Evolutionary conservation across 2,888 invertebrate genomes (phyloP), one percentile per base, ranked within the genome.

Genomic region (Rhamphomyia laevipes): DNA sequence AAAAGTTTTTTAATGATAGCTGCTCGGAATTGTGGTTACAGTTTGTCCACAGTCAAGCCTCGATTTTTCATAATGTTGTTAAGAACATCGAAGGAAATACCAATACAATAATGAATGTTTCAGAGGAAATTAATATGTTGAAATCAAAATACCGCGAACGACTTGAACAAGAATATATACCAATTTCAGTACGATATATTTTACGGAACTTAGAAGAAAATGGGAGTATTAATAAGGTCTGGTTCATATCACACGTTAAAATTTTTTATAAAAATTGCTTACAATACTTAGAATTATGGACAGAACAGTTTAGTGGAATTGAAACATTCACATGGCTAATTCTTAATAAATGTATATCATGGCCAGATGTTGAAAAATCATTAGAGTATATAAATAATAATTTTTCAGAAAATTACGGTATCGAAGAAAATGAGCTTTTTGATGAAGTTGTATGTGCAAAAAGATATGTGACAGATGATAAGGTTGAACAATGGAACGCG

Each of bases 41-140:
- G 17, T 50, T 50, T 42, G 15, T 50, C 4, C 47, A 45, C 16
- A 33, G 27, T 37, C 50, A 47, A 42, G 46, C 45, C n/a, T 31
- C 43, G 6, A 31, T 23, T 9, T 50, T 50, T 44, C 38, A 40
- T 43, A 23, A 40, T 41, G 37, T 38, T 37, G 18, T 44, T 11
- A 35, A n/a, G n/a, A n/a, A n/a, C n/a, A n/a, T 35, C 15, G 50
- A 46, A 44, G 43, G 43, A 15, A 40, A 43, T n/a, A 47, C n/a
- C 11, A 40, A 35, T n/a, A 44, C 37, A 12, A 17, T 43, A 23
- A 37, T 30, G 15, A 40, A 51, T 15, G 27, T 46, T 27, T 23
- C 15, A 23, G 4, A 23, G 45, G 37, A 45, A 42, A 16, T 27
- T 30, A 31, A 30, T 16, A 10, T 10, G 5, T 43, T 43, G 16